phyloP scores from a whole-genome alignment of 2,888 invertebrate genomes.

The Hydroisotoma schaefferi region DNA sequence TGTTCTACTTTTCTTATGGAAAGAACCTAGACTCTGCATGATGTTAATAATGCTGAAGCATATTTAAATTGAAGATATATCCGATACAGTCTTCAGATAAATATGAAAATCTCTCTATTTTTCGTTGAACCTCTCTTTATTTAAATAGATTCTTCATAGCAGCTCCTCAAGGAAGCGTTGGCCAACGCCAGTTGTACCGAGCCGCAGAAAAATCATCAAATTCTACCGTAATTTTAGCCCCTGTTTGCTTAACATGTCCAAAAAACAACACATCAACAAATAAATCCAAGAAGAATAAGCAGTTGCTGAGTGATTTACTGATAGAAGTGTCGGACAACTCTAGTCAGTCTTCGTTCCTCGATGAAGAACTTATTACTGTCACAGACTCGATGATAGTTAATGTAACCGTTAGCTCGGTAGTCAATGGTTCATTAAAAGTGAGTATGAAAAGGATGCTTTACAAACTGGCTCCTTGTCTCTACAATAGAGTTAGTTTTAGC shows the following conservation, averaged over 20 bases:
- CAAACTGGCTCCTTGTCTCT: conserved; percentile 42
- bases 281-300: neutral
- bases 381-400: conserved; percentile 34
- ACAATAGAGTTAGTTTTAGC: conserved; percentile 49
- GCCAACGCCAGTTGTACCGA: conserved; percentile 76
- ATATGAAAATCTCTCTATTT: neutral
- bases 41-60: no score
- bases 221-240: conserved; percentile 49
- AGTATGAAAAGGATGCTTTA: conserved; percentile 27
- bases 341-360: neutral
- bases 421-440: neutral
- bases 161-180: conserved; percentile 71
- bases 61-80: no score
- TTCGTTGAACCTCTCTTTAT: neutral
- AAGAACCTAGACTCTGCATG: no score
- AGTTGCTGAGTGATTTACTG: conserved; percentile 1
- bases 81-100: no score
- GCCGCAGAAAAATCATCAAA: conserved; percentile 57
- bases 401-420: neutral
- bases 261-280: conserved; percentile 17
- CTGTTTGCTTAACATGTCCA: conserved; percentile 54
- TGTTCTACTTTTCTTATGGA: no score
- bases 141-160: conserved; percentile 72
- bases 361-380: neutral
- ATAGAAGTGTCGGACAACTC: neutral